Percentiles rank a stretch among this genome's conserved stretches.
Evolutionary conservation across 2,113 vertebrate genomes (phyloP).

Genomic region (Platichthys stellatus): DNA sequence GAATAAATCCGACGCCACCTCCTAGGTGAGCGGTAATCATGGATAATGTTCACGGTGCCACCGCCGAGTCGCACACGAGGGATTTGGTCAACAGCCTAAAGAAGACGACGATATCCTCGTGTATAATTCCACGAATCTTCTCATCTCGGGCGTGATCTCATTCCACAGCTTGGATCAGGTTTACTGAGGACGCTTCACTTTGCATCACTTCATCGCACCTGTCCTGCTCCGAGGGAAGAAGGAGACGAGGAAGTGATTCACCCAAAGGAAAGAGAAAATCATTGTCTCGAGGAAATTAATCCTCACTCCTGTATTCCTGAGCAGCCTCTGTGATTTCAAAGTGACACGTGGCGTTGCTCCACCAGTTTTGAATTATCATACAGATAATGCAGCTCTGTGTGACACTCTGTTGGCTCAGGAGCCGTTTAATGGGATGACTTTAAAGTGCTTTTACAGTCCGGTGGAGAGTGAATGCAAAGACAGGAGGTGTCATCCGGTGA

Average conservation of each 20-base stretch:
- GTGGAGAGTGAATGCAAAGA: constrained; percentile 48
- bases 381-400: constrained; percentile 58
- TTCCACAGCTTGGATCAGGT: constrained; percentile 36
- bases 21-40: constrained; percentile 53
- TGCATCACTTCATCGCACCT: constrained; percentile 48
- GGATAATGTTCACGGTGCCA: constrained; percentile 64
- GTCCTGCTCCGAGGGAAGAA: not conserved
- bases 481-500: constrained; percentile 36
- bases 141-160: constrained; percentile 61
- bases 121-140: constrained; percentile 65
- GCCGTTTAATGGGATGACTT: constrained; percentile 61
- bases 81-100: constrained; percentile 64
- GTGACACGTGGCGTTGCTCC: constrained; percentile 48
- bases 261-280: not conserved
- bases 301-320: constrained; percentile 52
- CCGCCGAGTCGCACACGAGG: constrained; percentile 49
- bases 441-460: constrained; percentile 59
- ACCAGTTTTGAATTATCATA: constrained; percentile 61
- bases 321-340: constrained; percentile 42
- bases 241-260: constrained; percentile 29
- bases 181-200: constrained; percentile 28
- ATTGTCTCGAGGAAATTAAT: constrained; percentile 59
- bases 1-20: constrained; percentile 37
- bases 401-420: constrained; percentile 64
- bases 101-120: constrained; percentile 36